Evolutionary conservation across 2,888 invertebrate genomes (phyloP).

Genomic region (Suillia variegata): DNA sequence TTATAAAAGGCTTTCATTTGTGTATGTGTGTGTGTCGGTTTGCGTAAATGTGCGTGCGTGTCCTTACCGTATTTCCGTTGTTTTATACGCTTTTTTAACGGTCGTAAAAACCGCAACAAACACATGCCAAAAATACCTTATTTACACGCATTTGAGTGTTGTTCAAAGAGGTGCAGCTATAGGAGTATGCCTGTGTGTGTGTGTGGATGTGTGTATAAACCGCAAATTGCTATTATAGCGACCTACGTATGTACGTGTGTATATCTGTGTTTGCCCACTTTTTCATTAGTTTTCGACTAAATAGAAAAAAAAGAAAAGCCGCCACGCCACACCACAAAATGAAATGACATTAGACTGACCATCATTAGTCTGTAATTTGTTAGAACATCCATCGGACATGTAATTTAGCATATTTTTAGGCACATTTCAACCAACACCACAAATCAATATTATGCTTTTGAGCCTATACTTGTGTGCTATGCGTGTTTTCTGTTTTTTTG

Average conservation of each 20-base stretch:
- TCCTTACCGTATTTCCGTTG: neutral
- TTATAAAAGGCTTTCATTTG: no score
- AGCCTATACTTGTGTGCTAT: neutral
- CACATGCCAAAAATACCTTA: conserved; percentile 15
- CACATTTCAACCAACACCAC: neutral
- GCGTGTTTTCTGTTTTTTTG: neutral
- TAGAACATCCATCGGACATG: conserved; percentile 18
- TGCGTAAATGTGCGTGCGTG: neutral
- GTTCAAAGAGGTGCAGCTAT: no score
- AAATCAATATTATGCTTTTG: neutral
- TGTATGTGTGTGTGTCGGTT: no score
- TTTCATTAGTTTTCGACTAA: conserved; percentile 18
- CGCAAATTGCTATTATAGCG: conserved; percentile 23
- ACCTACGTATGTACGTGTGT: neutral
- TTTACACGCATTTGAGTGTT: conserved; percentile 11
- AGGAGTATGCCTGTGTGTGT: no score
- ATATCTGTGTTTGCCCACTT: neutral
- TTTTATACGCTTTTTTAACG: neutral
- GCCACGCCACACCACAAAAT: no score
- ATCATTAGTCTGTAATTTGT: conserved; percentile 45
- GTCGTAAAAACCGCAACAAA: conserved; percentile 12
- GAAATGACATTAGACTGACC: neutral
- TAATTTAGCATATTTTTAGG: neutral
- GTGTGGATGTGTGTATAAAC: conserved; percentile 10
- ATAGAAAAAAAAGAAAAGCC: no score